Percentiles rank a stretch among this genome's conserved stretches.
These are phyloP conservation scores for Neofelis nebulosa DNA, from an alignment of 2,113 vertebrate genomes.

Conservation along the genomic window DNA sequence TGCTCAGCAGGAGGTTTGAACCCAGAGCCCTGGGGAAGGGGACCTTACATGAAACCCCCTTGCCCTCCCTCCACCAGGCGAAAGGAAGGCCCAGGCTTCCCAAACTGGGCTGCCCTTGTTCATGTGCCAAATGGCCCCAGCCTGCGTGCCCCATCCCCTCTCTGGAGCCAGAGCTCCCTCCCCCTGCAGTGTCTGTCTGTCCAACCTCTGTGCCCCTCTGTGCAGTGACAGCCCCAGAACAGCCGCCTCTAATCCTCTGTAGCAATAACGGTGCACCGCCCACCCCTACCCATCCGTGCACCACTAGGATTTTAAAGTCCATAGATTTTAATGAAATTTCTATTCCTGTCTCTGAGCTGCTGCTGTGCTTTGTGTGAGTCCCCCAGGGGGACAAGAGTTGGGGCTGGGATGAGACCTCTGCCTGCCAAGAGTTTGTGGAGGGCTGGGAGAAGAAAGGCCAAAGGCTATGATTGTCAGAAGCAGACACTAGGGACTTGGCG, in stretches of 20 bases:
- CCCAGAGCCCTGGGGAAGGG: conserved; percentile 19
- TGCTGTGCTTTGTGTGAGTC: conserved; percentile 76
- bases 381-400: neutral
- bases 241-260: conserved; percentile 74
- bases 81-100: conserved; percentile 62
- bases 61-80: conserved; percentile 12
- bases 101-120: conserved; percentile 50
- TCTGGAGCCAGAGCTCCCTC: conserved; percentile 17
- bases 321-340: conserved; percentile 90
- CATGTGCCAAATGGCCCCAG: conserved; percentile 76
- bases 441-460: neutral
- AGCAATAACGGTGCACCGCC: conserved; percentile 72
- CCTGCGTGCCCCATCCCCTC: neutral
- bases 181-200: conserved; percentile 51
- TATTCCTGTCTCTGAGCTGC: conserved; percentile 83
- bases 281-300: conserved; percentile 48
- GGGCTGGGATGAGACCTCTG: conserved; percentile 48
- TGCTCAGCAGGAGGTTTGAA: conserved; percentile 5
- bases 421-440: neutral
- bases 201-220: conserved; percentile 42
- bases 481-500: neutral
- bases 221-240: conserved; percentile 62
- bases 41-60: neutral
- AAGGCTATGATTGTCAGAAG: neutral
- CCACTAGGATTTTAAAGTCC: conserved; percentile 86